These are phyloP conservation scores for Drosophila auraria DNA, from an alignment of 1,140 invertebrate genomes.

Conservation along the genomic window DNA sequence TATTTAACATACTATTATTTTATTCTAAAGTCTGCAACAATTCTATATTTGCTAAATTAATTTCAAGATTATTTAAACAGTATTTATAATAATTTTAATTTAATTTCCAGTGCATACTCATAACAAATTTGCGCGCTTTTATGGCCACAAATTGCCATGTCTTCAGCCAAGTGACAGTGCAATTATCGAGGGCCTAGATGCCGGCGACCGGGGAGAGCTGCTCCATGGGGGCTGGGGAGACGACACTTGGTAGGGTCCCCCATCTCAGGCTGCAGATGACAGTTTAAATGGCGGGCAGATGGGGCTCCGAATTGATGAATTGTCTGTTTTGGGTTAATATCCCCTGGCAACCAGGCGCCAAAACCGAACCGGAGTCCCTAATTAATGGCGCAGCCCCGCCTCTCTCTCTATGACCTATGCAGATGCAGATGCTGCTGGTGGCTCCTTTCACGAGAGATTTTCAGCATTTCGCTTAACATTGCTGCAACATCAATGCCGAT, in stretches of 20 bases:
- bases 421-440: slow-evolving; percentile 1
- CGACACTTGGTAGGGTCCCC: slow-evolving; percentile 39
- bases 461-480: slow-evolving; percentile 57
- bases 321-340: slow-evolving; percentile 66
- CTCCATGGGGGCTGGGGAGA: slow-evolving; percentile 8
- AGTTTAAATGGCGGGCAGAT: slow-evolving; percentile 60
- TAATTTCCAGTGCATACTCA: slow-evolving; percentile 42
- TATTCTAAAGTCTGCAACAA: background rate
- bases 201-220: slow-evolving; percentile 14
- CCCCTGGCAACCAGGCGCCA: slow-evolving; percentile 54
- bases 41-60: background rate
- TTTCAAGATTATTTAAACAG: too few relatives aligned
- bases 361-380: slow-evolving; percentile 19
- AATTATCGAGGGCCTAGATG: slow-evolving; percentile 71
- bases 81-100: too few relatives aligned
- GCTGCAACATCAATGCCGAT: slow-evolving; percentile 55
- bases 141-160: slow-evolving; percentile 82
- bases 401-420: slow-evolving; percentile 6
- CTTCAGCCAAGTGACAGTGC: slow-evolving; percentile 81
- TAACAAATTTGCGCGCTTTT: slow-evolving; percentile 83
- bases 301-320: slow-evolving; percentile 73
- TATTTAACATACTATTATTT: background rate
- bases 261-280: slow-evolving; percentile 68
- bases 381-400: slow-evolving; percentile 30
- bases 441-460: slow-evolving; percentile 24